A percentile compares a stretch with the other conserved stretches of the same genome.
phyloP scores from a whole-genome alignment of 2,113 vertebrate genomes.

The Tympanuchus pallidicinctus region DNA sequence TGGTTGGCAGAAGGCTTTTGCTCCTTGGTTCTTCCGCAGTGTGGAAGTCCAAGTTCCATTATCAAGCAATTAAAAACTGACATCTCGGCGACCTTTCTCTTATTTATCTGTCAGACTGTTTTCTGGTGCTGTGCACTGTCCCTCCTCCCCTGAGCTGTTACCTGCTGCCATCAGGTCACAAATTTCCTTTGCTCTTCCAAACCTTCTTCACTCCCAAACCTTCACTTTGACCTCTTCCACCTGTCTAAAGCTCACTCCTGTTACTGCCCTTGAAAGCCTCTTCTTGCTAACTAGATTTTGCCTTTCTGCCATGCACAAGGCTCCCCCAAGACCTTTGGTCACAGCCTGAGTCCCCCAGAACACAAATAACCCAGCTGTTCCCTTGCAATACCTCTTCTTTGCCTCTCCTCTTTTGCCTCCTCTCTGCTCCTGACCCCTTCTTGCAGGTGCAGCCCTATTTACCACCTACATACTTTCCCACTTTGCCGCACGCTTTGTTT shows the following conservation, averaged over 20 bases:
- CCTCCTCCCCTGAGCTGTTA: background rate
- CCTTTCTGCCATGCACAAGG: accelerated
- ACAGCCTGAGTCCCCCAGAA: background rate
- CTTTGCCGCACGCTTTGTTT: background rate
- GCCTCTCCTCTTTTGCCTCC: accelerated
- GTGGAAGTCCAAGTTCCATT: background rate
- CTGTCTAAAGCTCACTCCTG: background rate
- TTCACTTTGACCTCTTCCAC: background rate
- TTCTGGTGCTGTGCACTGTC: background rate
- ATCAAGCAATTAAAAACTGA: background rate
- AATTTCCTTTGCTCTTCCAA: background rate
- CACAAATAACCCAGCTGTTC: background rate
- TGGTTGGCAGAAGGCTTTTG: background rate
- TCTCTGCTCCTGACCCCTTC: background rate
- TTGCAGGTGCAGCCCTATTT: background rate
- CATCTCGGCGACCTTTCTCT: background rate
- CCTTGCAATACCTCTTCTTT: background rate
- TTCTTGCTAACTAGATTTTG: background rate
- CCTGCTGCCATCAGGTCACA: background rate
- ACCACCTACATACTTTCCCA: background rate
- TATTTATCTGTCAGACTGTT: background rate
- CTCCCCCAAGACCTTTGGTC: background rate
- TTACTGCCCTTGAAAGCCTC: background rate
- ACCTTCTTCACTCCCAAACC: background rate
- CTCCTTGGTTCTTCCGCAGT: background rate